phyloP scores from a whole-genome alignment of 2,113 vertebrate genomes.

The Merops nubicus region DNA sequence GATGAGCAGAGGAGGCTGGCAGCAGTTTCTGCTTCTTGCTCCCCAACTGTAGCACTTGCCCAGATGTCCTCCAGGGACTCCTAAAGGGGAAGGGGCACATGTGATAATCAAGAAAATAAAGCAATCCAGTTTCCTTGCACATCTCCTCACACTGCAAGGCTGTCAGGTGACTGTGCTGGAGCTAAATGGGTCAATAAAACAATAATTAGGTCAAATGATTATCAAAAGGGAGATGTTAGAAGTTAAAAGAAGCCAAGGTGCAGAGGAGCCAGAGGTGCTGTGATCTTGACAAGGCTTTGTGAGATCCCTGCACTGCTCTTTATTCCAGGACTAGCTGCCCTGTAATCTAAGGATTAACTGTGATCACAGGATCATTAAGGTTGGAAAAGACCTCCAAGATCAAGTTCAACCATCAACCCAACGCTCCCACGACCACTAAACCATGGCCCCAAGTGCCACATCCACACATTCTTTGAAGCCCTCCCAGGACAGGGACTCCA shows the following conservation, averaged over 20 bases:
- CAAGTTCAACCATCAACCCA: no score
- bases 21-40: background rate
- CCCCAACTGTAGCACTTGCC: background rate
- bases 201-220: background rate
- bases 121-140: background rate
- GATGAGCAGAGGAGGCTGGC: background rate
- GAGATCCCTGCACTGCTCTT: background rate
- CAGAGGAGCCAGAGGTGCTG: background rate
- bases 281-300: background rate
- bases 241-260: background rate
- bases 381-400: no score
- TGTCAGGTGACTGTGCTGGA: fast-evolving
- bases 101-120: background rate
- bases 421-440: no score
- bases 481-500: no score
- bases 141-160: background rate
- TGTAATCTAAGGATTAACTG: background rate
- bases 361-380: fast-evolving
- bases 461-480: no score
- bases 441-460: no score
- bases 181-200: background rate
- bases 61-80: constrained; percentile 9
- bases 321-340: background rate
- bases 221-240: background rate
- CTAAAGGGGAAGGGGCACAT: background rate